Evolutionary conservation across 1,140 invertebrate species (phyloP).

Genomic region (Aphidius ervi): DNA sequence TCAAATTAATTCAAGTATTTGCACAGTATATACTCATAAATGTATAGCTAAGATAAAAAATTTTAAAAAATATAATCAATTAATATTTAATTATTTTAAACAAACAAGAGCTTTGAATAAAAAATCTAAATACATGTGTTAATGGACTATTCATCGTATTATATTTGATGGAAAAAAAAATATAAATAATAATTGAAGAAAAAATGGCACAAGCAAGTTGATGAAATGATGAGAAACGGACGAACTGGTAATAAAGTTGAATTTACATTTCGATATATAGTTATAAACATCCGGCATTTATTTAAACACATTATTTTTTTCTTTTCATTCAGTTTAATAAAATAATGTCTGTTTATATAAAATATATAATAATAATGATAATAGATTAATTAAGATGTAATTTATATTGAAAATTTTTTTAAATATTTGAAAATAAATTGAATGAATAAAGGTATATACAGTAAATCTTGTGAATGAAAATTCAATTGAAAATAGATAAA

Average conservation of each 20-base stretch:
- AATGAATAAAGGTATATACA: too few relatives aligned
- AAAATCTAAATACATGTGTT: not conserved
- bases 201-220: not conserved
- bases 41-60: too few relatives aligned
- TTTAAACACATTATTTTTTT: slow-evolving; percentile 39
- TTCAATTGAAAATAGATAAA: too few relatives aligned
- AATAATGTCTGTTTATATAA: slow-evolving; percentile 7
- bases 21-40: too few relatives aligned
- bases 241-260: slow-evolving; percentile 43
- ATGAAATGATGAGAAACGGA: not conserved
- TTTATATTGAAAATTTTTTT: too few relatives aligned
- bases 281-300: slow-evolving; percentile 50
- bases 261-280: slow-evolving; percentile 52
- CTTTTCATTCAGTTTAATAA: not conserved
- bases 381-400: too few relatives aligned
- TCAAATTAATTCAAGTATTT: too few relatives aligned
- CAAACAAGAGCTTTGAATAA: too few relatives aligned
- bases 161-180: not conserved
- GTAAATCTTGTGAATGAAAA: too few relatives aligned
- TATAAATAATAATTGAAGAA: slow-evolving; percentile 2
- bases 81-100: too few relatives aligned
- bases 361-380: not conserved
- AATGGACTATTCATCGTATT: not conserved
- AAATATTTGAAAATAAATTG: too few relatives aligned
- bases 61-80: too few relatives aligned